Base-by-base conservation (phyloP, 2,888 invertebrate genomes). In the Habroteleia sp. region DNA sequence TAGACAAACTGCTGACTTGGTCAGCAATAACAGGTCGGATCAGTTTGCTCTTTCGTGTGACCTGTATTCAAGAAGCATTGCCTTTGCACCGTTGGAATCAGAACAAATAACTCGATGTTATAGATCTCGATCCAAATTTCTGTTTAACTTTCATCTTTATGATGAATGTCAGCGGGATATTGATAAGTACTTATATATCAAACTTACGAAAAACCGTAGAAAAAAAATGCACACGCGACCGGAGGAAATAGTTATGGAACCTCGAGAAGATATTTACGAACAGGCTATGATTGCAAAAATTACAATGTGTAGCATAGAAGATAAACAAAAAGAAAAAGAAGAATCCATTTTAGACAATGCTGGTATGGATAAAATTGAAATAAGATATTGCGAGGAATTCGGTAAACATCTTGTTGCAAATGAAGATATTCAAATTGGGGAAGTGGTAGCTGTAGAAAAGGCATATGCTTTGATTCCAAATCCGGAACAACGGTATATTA, bases 361-460 rank as follows among this genome's bases (percentile, higher is more conserved):
- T n/a, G 10, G 3, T 4, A 6, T 8, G 16, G 29, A 41, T 41
- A 66, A 66, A 11, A 17, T 60, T 6, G 29, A 42, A 7, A 90
- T 94, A 68, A 88, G 91, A 7, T 90, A 90, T 63, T 90, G 88
- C 13, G 80, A 91, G 44, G 89, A 90, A 16, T 91, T 92, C 87
- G 96, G 96, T 0, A 90, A 95, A 37, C 93, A 93, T 85, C 89
- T 96, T 1, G 88, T 93, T 48, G 94, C 95, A 0, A 91, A 90
- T 13, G 90, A 91, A 68, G 91, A 93, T 82, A 92, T 95, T 60
- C 85, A 89, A 77, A 92, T 94, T 0, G 95, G 95, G 52, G 95
- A 96, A 84, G 89, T 96, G 1, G 84, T 97, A 27, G 93, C 92
- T 0, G 89, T 93, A 44, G 97, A 97, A 87, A 90, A 93, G 60